These are phyloP conservation scores for Macrostomum lignano DNA, from an alignment of 1,140 invertebrate genomes.

Conservation along the genomic window DNA sequence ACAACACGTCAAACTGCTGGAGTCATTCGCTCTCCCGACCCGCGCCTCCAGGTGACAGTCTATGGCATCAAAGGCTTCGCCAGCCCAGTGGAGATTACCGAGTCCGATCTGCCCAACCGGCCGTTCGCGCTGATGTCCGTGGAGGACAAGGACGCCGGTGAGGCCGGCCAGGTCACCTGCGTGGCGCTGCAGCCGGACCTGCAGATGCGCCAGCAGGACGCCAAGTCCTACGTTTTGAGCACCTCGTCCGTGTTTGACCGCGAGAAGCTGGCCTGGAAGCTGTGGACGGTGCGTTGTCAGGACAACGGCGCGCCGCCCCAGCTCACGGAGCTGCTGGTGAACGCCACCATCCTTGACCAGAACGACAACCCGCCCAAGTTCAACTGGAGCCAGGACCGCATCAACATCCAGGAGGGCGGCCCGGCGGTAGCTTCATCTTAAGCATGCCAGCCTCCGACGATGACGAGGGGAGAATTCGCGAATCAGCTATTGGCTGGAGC, in stretches of 20 bases:
- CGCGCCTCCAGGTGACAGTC: too few relatives aligned
- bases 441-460: neutral
- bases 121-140: slow-evolving; percentile 36
- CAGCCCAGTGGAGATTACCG: too few relatives aligned
- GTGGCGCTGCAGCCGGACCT: neutral
- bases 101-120: too few relatives aligned
- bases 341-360: slow-evolving; percentile 58
- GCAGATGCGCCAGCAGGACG: neutral
- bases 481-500: too few relatives aligned
- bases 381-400: neutral
- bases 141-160: neutral
- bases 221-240: neutral
- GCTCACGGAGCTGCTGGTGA: neutral
- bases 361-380: slow-evolving; percentile 3
- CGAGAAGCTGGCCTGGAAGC: slow-evolving; percentile 43
- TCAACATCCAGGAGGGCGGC: slow-evolving; percentile 11
- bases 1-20: too few relatives aligned
- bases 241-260: too few relatives aligned
- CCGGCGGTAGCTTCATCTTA: neutral
- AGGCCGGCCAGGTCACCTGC: neutral
- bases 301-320: slow-evolving; percentile 21
- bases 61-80: too few relatives aligned
- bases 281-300: slow-evolving; percentile 47
- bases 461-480: neutral
- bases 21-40: too few relatives aligned